Conservation (phyloP, 2,888 invertebrate genomes). For the Artemia sp. region DNA sequence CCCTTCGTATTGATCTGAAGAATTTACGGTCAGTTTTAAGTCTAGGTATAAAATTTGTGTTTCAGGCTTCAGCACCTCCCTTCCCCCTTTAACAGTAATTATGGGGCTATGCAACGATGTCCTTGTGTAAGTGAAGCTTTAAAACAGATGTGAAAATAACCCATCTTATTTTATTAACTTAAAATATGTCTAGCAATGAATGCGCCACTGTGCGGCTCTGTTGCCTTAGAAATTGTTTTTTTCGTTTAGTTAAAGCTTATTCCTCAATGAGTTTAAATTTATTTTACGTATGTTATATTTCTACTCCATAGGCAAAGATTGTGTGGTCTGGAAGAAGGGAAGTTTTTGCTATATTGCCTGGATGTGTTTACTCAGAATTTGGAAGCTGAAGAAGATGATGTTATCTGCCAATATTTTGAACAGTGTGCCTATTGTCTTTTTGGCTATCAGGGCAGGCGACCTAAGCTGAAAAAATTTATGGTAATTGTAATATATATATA, state of each 20-base stretch:
- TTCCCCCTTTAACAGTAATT: too few species aligned
- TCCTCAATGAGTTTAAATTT: background rate
- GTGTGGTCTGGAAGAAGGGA: background rate
- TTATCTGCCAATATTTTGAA: background rate
- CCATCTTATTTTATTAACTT: too few species aligned
- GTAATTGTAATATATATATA: background rate
- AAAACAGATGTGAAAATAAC: too few species aligned
- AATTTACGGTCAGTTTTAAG: too few species aligned
- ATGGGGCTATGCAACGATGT: too few species aligned
- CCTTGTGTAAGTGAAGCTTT: too few species aligned
- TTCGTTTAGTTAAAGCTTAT: background rate
- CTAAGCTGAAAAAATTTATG: background rate
- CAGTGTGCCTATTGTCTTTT: constrained; percentile 10
- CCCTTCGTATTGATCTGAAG: too few species aligned
- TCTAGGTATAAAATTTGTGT: too few species aligned
- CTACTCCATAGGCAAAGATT: background rate
- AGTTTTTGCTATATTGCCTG: background rate
- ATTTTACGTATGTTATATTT: background rate
- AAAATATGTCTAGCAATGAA: too few species aligned
- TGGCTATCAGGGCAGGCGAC: background rate
- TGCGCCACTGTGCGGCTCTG: too few species aligned
- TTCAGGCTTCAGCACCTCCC: too few species aligned
- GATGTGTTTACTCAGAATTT: background rate
- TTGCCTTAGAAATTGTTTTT: background rate
- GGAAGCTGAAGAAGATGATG: background rate